A percentile compares a stretch with the other conserved stretches of the same genome.
These are phyloP conservation scores for Drosophila paulistorum DNA, from an alignment of 1,140 invertebrate species.

Conservation along the genomic window DNA sequence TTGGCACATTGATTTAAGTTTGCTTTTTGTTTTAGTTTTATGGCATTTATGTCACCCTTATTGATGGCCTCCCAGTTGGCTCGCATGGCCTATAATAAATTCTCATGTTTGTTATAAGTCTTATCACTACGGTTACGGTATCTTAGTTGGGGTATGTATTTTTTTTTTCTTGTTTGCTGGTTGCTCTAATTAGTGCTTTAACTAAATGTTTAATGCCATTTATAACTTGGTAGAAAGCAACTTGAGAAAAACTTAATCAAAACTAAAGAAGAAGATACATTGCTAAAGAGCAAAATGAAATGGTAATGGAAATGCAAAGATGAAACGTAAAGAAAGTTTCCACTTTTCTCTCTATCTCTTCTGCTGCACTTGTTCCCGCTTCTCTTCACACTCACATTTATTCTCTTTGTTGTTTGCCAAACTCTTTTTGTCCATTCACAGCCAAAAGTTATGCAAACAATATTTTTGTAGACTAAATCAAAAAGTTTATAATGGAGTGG, in stretches of 20 bases:
- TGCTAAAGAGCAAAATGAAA: slow-evolving; percentile 7
- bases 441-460: slow-evolving; percentile 58
- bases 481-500: slow-evolving; percentile 21
- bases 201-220: slow-evolving; percentile 71
- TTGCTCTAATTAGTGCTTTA: slow-evolving; percentile 61
- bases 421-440: slow-evolving; percentile 36
- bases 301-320: slow-evolving; percentile 36
- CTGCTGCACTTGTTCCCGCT: neutral
- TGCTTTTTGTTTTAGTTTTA: slow-evolving; percentile 70
- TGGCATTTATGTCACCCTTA: slow-evolving; percentile 67
- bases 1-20: neutral
- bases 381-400: neutral
- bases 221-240: slow-evolving; percentile 42
- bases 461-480: slow-evolving; percentile 37
- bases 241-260: slow-evolving; percentile 44
- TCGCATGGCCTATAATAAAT: slow-evolving; percentile 64
- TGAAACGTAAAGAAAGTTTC: slow-evolving; percentile 19
- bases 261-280: slow-evolving; percentile 33
- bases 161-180: slow-evolving; percentile 38
- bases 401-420: slow-evolving; percentile 20
- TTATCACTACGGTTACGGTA: slow-evolving; percentile 54
- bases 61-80: slow-evolving; percentile 51
- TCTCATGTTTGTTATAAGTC: slow-evolving; percentile 63
- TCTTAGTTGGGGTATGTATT: slow-evolving; percentile 41
- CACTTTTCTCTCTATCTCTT: neutral